Base-by-base conservation (phyloP, 2,113 vertebrate genomes). In the Pseudolaguvia tuberculata region DNA sequence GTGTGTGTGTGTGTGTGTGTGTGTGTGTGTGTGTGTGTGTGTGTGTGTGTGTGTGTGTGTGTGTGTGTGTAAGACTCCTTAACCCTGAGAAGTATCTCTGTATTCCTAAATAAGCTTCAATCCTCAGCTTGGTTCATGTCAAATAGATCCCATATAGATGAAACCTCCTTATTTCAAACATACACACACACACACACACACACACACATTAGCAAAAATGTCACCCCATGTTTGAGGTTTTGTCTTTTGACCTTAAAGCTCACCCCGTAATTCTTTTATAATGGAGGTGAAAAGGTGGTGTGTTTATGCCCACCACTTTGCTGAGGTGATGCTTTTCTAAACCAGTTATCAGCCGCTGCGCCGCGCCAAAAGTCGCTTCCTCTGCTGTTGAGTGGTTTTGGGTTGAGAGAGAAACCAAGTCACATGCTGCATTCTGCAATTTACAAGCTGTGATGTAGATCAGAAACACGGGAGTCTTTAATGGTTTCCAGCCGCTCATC, bases 11-110 rank as follows among this genome's bases (percentile, higher is more conserved):
- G 31, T 35, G 31, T 35, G 31, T 35, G 31, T n/a, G 14, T 59
- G 29, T 4, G 18, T 18, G 10, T 20, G 12, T 45, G 61, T 21
- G 35, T 21, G 59, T 62, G 59, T 63, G 59, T 62, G 61, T 65
- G 21, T 45, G 62, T 65, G 39, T 65, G 61, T 63, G 61, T 63
- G 39, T 62, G 59, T 21, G 61, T 45, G 35, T 21, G 61, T 21
- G 59, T 45, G 35, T 45, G 4, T n/a, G 23, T 55, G 70, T 47
- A 48, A 47, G 21, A 59, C 57, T 62, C 21, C 58, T 62, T 73
- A 73, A 62, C 57, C 57, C 56, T 62, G 58, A 59, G 42, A 73
- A 73, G 71, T 50, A 62, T n/a, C 71, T 62, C 57, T 51, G 58
- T 35, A 57, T 73, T 31, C 45, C 58, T 51, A 52, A 62, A 57